A percentile compares a stretch with the other conserved stretches of the same genome.
phyloP scores from a whole-genome alignment of 2,888 invertebrate species.

The Ganaspis brasiliensis region DNA sequence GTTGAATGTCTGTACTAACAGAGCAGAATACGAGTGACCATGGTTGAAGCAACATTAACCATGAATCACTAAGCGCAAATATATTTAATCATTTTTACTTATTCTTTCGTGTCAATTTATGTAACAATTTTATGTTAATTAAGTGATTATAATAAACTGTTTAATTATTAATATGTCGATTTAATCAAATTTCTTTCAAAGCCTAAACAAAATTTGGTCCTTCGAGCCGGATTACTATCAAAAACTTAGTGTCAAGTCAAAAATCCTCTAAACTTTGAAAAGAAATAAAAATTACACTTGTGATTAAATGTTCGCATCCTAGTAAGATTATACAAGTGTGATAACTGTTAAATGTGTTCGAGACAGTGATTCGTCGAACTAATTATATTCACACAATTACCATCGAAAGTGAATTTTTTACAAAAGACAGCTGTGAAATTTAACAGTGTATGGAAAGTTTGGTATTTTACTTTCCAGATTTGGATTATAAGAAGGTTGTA shows the following conservation, averaged over 20 bases:
- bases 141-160: too few relatives aligned
- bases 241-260: background rate
- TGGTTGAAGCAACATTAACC: background rate
- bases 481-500: too few relatives aligned
- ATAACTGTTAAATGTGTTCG: background rate
- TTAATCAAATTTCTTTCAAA: too few relatives aligned
- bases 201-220: too few relatives aligned
- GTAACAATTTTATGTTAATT: too few relatives aligned
- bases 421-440: background rate
- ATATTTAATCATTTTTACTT: too few relatives aligned
- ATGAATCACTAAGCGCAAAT: background rate
- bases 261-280: background rate
- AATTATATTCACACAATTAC: background rate
- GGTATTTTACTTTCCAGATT: too few relatives aligned
- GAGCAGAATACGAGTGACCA: background rate
- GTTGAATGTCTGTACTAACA: background rate
- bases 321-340: background rate
- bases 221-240: background rate
- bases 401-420: background rate
- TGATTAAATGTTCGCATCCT: background rate
- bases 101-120: too few relatives aligned
- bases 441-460: too few relatives aligned
- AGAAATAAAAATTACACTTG: too few relatives aligned
- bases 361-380: background rate
- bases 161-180: too few relatives aligned